Base-by-base conservation (phyloP, 30 jellyfish, hydroid and myxozoan species). In the Hydra vulgaris region DNA sequence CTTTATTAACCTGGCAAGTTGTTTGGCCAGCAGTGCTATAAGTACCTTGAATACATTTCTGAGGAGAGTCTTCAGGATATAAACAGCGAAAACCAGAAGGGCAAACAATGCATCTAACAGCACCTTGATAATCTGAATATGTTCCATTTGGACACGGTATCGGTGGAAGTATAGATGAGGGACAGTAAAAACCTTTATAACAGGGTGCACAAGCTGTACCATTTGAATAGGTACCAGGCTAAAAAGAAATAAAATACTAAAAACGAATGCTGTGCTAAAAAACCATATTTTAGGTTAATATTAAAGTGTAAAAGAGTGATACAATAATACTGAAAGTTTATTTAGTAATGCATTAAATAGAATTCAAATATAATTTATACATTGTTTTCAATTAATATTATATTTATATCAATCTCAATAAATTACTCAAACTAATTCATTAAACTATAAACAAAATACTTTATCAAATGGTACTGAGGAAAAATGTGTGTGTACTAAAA, bases 141-240 rank as follows among this genome's bases (percentile, higher is more conserved):
- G 97, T 90, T 5, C 95, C 97, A 55, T 85, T 56, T 20, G 89
- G 95, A 25, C 97, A 90, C 5, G 95, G 88, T 7, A 90, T 74
- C 0, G 97, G 97, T 20, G 77, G 78, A 52, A 94, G 40, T 7
- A 89, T 1, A 22, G 92, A 52, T 0, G 95, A 80, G 0, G 97
- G 97, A 74, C 97, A 90, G 83, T 90, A 90, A 68, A 69, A 80
- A 21, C 97, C 97, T 73, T 67, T 77, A 73, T 66, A 66, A 86
- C 97, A 90, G 18, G 82, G 66, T 21, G 70, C 87, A 77, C 97
- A 90, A 16, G 88, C 21, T 0, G 95, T 78, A 12, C 95, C 97
- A 82, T 82, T 83, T 24, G 97, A 85, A 79, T 66, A 90, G 21
- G 86, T 74, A 1, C 97, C 97, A 23, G 79, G 77, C 97, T 88